phyloP scores from a whole-genome alignment of 92 coral and sea anemone genomes.

The Isaurus tuberculatus region DNA sequence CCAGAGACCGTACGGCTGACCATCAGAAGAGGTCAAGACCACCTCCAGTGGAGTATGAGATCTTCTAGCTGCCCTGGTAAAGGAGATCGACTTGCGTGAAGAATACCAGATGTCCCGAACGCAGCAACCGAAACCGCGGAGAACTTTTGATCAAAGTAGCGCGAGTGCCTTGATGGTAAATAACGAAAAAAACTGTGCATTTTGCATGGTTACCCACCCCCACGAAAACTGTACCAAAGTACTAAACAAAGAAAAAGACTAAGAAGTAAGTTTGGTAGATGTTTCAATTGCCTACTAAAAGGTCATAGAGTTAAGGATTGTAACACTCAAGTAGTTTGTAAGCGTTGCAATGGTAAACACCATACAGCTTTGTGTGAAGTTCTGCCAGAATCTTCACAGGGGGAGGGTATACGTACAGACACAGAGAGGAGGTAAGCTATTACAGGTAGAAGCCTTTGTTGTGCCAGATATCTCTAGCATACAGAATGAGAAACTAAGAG shows the following conservation, averaged over 20 bases:
- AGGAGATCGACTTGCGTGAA: constrained; percentile 39
- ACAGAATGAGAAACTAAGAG: constrained; percentile 52
- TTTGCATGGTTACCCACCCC: constrained; percentile 2
- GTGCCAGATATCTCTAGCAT: constrained; percentile 64
- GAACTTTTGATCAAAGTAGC: not conserved
- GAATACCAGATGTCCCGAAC: constrained; percentile 17
- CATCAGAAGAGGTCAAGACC: constrained; percentile 57
- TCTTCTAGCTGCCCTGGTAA: constrained; percentile 27
- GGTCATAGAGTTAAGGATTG: constrained; percentile 1
- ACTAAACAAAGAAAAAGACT: constrained; percentile 1
- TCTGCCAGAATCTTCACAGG: constrained; percentile 21
- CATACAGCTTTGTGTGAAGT: constrained; percentile 33
- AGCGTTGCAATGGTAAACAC: constrained; percentile 15
- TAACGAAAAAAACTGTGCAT: constrained; percentile 8
- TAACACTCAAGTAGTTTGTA: constrained; percentile 16
- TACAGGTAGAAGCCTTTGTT: constrained; percentile 58
- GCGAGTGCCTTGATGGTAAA: not conserved
- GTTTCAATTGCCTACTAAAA: constrained; percentile 5
- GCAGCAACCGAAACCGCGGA: not conserved
- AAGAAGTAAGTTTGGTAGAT: constrained; percentile 6
- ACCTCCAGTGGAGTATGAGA: constrained; percentile 44
- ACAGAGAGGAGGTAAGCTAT: constrained; percentile 28
- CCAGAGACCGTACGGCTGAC: constrained; percentile 49
- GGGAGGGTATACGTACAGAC: not conserved
- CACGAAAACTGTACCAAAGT: constrained; percentile 12